Conservation (phyloP, 2,888 invertebrate genomes). For the Ochropleura plecta region DNA sequence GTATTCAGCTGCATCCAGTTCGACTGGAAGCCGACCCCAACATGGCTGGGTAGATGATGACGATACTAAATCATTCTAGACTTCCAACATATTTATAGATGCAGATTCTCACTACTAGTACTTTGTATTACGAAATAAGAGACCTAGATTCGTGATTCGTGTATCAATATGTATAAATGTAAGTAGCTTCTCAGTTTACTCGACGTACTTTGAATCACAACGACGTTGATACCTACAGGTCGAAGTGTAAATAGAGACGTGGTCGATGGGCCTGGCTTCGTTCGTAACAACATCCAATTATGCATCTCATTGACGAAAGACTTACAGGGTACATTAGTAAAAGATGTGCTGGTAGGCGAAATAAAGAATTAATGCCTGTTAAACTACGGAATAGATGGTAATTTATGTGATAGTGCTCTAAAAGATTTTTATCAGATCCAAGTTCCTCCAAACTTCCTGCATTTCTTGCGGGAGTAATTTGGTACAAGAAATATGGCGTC, state of each 20-base stretch:
- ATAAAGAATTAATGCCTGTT: neutral
- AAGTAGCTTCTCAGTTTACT: constrained; percentile 21
- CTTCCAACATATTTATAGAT: neutral
- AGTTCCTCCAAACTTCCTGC: constrained; percentile 28
- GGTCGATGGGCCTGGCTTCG: neutral
- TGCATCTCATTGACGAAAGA: neutral
- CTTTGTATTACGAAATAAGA: constrained; percentile 7
- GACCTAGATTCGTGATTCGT: constrained; percentile 41
- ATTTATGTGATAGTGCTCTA: neutral
- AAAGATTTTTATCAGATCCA: constrained; percentile 20
- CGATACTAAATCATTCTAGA: constrained; percentile 9
- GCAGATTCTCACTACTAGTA: constrained; percentile 13
- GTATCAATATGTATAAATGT: constrained; percentile 44
- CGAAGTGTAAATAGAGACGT: constrained; percentile 10
- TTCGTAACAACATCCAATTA: neutral
- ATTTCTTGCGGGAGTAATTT: constrained; percentile 26
- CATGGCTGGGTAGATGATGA: no score
- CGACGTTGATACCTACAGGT: neutral
- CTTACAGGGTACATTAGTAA: neutral
- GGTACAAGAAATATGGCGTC: constrained; percentile 31
- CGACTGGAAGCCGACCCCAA: no score
- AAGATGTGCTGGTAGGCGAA: neutral
- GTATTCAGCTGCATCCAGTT: no score
- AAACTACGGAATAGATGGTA: neutral
- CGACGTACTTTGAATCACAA: constrained; percentile 20